Conservation (phyloP, 2,797 vertebrate species). For the Dendrocincla fuliginosa region DNA sequence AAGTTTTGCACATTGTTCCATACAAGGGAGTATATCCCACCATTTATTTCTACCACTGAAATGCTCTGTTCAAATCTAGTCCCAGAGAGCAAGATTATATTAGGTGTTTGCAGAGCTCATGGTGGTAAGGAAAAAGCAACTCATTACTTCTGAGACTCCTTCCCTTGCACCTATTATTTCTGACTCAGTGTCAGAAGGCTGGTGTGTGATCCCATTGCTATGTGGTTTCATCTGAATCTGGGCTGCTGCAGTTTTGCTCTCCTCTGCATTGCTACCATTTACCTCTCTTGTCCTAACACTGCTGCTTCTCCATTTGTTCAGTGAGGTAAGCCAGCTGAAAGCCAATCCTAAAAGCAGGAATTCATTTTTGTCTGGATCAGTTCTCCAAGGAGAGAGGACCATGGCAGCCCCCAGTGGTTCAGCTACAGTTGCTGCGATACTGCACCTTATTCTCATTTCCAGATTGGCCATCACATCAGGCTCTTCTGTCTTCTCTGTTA, state of each 20-base stretch:
- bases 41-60: background rate
- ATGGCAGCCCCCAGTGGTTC: background rate
- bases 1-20: background rate
- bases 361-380: background rate
- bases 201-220: background rate
- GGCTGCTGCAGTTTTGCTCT: background rate
- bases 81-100: background rate
- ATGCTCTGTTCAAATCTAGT: background rate
- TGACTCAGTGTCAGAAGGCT: background rate
- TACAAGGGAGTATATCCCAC: background rate
- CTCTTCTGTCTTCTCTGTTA: background rate
- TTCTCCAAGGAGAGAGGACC: background rate
- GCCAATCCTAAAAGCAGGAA: background rate
- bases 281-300: background rate
- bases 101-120: background rate
- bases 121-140: background rate
- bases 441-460: background rate
- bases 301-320: background rate
- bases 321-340: background rate
- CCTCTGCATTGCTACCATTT: background rate
- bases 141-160: background rate
- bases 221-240: background rate
- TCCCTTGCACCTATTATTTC: background rate
- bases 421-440: background rate
- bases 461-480: background rate